A percentile compares a stretch with the other conserved stretches of the same genome.
Conservation (phyloP, 2,113 vertebrate species). For the Sitta europaea region DNA sequence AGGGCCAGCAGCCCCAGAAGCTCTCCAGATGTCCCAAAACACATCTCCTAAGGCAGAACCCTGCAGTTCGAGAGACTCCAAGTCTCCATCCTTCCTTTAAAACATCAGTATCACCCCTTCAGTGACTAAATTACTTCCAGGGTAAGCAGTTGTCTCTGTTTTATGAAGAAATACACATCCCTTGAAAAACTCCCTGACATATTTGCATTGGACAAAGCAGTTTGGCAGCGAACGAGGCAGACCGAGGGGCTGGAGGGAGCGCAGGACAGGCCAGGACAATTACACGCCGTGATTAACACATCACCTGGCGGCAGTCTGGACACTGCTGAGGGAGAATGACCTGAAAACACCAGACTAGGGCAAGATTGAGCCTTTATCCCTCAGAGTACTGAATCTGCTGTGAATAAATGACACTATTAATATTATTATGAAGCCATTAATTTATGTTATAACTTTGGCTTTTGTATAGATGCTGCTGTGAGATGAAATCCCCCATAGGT, state of each 20-base stretch:
- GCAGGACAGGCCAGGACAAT: not conserved
- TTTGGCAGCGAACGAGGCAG: not conserved
- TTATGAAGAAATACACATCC: not conserved
- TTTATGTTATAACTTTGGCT: not conserved
- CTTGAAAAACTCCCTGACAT: not conserved
- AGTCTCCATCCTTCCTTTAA: not conserved
- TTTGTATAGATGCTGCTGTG: not conserved
- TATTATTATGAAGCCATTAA: not conserved
- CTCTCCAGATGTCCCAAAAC: not conserved
- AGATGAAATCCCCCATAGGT: not conserved
- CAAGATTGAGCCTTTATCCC: not conserved
- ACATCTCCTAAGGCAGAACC: accelerated
- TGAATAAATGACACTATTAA: not conserved
- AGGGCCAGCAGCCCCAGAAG: not conserved
- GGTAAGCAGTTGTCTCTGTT: not conserved
- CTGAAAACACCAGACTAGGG: not conserved
- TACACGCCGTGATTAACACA: not conserved
- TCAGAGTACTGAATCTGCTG: accelerated
- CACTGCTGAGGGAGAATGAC: not conserved
- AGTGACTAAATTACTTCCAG: not conserved
- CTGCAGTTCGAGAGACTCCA: not conserved
- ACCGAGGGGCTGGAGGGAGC: not conserved
- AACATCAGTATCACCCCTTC: not conserved
- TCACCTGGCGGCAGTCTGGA: not conserved
- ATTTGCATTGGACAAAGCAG: not conserved